Evolutionary conservation across 1,140 invertebrate genomes (phyloP), one percentile per base, ranked within the genome.

Genomic region (Solenopsis invicta): DNA sequence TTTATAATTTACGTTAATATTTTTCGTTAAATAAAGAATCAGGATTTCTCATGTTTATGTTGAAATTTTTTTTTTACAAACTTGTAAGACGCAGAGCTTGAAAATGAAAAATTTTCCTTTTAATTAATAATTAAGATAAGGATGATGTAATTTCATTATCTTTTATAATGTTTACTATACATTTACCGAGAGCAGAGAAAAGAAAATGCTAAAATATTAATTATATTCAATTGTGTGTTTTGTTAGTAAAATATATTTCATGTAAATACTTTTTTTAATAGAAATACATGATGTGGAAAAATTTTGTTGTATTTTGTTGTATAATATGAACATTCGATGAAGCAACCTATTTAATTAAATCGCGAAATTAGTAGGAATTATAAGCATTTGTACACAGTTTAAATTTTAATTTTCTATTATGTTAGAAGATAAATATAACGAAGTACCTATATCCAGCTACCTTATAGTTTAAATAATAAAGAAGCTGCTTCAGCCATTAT

Each of bases 1-100:
- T 88, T 87, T 74, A 24, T 29, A 74, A 74, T 74, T 72, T 61
- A 59, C 10, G 8, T 82, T 18, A 45, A 69, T 61, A 0, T 34
- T 29, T 6, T 37, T 69, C 6, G 16, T 52, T 85, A 76, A 75
- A 29, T 12, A 9, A 69, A 29, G 6, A 34, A 71, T 52, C 29
- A 59, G 21, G 29, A 29, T 34, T 62, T 54, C 18, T 9, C 13
- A 37, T n/a, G 24, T 64, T 78, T n/a, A 78, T 64, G 12, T 48
- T 48, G 18, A 24, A 69, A 16, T 81, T 69, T 12, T 1, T 12
- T 74, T 74, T 21, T 37, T 82, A 24, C 16, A 45, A 81, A 48
- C 4, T 48, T 5, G 29, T 29, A 29, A 29, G 5, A 56, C 4
- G 3, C 29, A 24, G 21, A 59, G 41, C 21, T 74, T 16, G 13